Evolutionary conservation across 2,888 invertebrate genomes (phyloP).

Genomic region (Criorhina ranunculi): DNA sequence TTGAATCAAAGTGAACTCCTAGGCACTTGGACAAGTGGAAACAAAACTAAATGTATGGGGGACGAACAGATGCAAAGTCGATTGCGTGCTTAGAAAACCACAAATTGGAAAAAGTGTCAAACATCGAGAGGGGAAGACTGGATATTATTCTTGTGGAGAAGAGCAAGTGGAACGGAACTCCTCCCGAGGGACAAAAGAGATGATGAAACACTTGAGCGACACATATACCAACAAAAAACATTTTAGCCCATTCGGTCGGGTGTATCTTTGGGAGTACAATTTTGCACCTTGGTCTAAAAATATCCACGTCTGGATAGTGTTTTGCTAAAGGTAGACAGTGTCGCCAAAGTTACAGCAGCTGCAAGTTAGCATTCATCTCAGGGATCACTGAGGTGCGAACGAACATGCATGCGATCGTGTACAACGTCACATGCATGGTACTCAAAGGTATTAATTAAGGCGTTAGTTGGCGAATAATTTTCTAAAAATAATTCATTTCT

Average conservation of each 20-base stretch:
- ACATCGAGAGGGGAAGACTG: conserved; percentile 15
- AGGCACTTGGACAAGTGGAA: conserved; percentile 65
- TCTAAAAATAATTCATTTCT: conserved; percentile 64
- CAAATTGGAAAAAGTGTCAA: conserved; percentile 74
- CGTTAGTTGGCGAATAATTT: conserved; percentile 69
- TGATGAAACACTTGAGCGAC: conserved; percentile 16
- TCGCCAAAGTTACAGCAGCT: conserved; percentile 55
- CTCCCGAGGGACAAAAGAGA: conserved; percentile 20
- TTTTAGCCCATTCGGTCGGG: no score
- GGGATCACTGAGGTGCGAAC: conserved; percentile 72
- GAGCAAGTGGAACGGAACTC: conserved; percentile 29
- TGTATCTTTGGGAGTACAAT: no score
- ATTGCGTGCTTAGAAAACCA: conserved; percentile 67
- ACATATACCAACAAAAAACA: no score
- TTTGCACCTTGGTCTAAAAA: conserved; percentile 72
- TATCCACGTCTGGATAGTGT: conserved; percentile 31
- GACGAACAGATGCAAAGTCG: conserved; percentile 66
- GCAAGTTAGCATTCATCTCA: conserved; percentile 50
- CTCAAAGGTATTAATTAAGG: conserved; percentile 73
- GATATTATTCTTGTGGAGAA: conserved; percentile 23
- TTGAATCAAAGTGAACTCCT: conserved; percentile 27
- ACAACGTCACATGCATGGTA: conserved; percentile 49
- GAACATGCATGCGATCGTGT: conserved; percentile 62
- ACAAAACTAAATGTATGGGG: conserved; percentile 30
- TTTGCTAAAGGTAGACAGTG: conserved; percentile 56